These are phyloP conservation scores for Athetis lepigone DNA, from an alignment of 2,888 invertebrate species.

Conservation along the genomic window DNA sequence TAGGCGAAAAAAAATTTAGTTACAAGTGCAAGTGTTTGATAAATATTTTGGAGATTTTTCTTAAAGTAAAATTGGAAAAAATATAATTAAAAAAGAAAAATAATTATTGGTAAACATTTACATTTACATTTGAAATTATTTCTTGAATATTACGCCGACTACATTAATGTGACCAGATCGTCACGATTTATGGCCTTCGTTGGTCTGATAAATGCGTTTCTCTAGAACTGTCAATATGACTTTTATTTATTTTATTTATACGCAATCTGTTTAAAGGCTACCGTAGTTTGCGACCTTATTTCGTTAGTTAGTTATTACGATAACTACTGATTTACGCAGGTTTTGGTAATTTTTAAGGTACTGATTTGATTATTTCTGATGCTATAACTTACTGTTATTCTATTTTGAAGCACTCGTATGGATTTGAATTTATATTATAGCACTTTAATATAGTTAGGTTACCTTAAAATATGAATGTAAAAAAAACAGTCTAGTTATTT, in stretches of 20 bases:
- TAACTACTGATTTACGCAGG: slow-evolving; percentile 35
- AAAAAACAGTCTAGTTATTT: slow-evolving; percentile 40
- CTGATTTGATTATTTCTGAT: slow-evolving; percentile 49
- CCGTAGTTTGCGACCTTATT: slow-evolving; percentile 28
- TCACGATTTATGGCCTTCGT: neutral
- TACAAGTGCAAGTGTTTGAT: neutral
- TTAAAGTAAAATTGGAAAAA: neutral
- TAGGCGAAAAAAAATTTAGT: neutral
- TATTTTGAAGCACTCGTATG: slow-evolving; percentile 50
- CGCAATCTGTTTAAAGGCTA: neutral
- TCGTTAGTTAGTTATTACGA: slow-evolving; percentile 6
- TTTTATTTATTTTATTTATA: slow-evolving; percentile 10
- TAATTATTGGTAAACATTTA: neutral
- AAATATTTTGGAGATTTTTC: neutral
- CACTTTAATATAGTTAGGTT: slow-evolving; percentile 53
- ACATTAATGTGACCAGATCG: neutral
- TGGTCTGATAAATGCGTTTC: neutral
- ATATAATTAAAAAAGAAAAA: neutral
- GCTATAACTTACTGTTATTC: slow-evolving; percentile 47
- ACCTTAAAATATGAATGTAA: slow-evolving; percentile 40
- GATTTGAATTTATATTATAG: slow-evolving; percentile 58
- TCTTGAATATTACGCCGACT: neutral
- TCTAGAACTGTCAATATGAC: neutral
- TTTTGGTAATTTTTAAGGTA: slow-evolving; percentile 54
- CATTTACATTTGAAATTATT: neutral